Base-by-base conservation (phyloP, 2,888 invertebrate genomes). In the Tiliacea aurago region DNA sequence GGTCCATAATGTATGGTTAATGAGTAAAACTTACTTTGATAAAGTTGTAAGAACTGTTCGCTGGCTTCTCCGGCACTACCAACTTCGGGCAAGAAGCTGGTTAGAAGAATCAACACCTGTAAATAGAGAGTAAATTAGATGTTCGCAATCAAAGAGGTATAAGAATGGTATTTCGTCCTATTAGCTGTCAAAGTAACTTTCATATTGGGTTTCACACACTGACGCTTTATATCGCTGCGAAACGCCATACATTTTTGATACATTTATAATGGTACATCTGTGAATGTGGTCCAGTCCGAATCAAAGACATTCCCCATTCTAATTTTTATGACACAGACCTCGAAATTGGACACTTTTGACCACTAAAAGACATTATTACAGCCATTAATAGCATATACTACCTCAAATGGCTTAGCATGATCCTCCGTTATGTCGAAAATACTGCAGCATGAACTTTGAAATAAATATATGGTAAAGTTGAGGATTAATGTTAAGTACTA, bases 11-110 rank as follows among this genome's bases (percentile, higher is more conserved):
- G 4, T 33, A 18, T 6, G 10, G 11, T 4, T 15, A 23, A 20
- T 0, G 2, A 4, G 1, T 59, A 63, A 51, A 45, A 88, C 95
- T 89, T 89, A 96, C 97, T 98, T 91, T 99, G 98, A 93, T 99
- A 99, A 0, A 99, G 96, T 23, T 97, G 97, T 76, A 99, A 96
- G 92, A 98, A 99, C 93, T 99, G 99, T 9, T 98, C 98, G 80
- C 99, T 98, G 70, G 98, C 98, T 94, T 99, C 99, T 0, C 99
- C 99, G 2, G 99, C 98, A 5, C 97, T 96, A 2, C 98, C 98
- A 6, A 99, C 97, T 91, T 99, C 98, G 56, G 98, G 98, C 78
- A 99, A 95, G 93, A 98, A 99, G 87, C 98, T 97, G 0, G 99
- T 99, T 58, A 99, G 95, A 86, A 99, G 95, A 78, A 99, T 98